phyloP scores from a whole-genome alignment of 2,888 invertebrate genomes.

The Keiferia lycopersicella region DNA sequence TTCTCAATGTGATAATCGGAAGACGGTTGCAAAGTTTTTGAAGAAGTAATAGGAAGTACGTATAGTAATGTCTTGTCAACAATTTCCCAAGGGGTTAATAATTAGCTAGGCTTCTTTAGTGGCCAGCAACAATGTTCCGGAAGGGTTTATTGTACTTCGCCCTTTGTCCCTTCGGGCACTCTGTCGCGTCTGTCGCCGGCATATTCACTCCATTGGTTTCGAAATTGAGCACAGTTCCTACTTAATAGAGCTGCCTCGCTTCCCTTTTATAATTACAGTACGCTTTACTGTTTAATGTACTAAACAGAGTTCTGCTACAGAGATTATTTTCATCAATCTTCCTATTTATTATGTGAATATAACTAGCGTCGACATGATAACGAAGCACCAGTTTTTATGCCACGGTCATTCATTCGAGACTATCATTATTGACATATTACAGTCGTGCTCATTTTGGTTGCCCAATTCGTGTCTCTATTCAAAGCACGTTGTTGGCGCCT shows the following conservation, averaged over 20 bases:
- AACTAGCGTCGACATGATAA: slow-evolving; percentile 16
- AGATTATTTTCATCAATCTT: slow-evolving; percentile 13
- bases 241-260: slow-evolving; percentile 42
- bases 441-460: slow-evolving; percentile 38
- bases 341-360: slow-evolving; percentile 12
- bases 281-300: slow-evolving; percentile 21
- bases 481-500: slow-evolving; percentile 55
- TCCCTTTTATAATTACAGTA: slow-evolving; percentile 25
- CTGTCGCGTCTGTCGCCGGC: slow-evolving; percentile 45
- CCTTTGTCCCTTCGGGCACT: slow-evolving; percentile 51
- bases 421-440: slow-evolving; percentile 1
- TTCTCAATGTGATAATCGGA: background rate
- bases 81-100: slow-evolving; percentile 41
- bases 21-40: background rate
- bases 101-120: slow-evolving; percentile 57
- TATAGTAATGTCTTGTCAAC: slow-evolving; percentile 16
- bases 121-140: slow-evolving; percentile 52
- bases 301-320: slow-evolving; percentile 22
- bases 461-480: slow-evolving; percentile 61
- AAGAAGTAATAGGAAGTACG: background rate
- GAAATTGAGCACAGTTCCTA: slow-evolving; percentile 51
- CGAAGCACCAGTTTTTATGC: slow-evolving; percentile 39
- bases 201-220: slow-evolving; percentile 56
- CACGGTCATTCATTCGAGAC: slow-evolving; percentile 39
- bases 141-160: slow-evolving; percentile 61